Percentiles rank a stretch among this genome's conserved stretches.
phyloP scores from a whole-genome alignment of 1,140 invertebrate species.

The Zaprionus vittiger region DNA sequence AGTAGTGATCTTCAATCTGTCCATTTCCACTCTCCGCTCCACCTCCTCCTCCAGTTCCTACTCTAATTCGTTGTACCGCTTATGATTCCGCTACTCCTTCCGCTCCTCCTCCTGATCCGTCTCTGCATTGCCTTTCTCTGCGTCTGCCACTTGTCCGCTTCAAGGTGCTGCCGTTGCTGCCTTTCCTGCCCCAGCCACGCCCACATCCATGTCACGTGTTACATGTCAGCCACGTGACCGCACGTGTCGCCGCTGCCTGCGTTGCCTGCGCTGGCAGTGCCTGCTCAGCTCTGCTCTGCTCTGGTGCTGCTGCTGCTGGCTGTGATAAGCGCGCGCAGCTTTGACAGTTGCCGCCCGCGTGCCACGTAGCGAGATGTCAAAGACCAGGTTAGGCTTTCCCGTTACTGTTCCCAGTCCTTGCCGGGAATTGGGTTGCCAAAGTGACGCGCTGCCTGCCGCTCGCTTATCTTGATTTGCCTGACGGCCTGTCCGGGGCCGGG shows the following conservation, averaged over 20 bases:
- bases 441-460: constrained; percentile 19
- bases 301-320: constrained; percentile 44
- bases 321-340: constrained; percentile 72
- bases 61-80: neutral
- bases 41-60: neutral
- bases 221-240: constrained; percentile 70
- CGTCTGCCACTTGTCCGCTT: constrained; percentile 21
- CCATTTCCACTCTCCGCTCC: neutral
- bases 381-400: constrained; percentile 56
- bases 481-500: constrained; percentile 2
- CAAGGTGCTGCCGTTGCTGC: constrained; percentile 30
- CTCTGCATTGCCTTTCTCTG: neutral
- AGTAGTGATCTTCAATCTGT: neutral
- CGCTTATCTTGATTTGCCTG: constrained; percentile 54
- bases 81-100: neutral
- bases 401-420: neutral
- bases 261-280: constrained; percentile 8
- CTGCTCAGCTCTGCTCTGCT: neutral
- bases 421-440: constrained; percentile 38
- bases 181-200: constrained; percentile 47
- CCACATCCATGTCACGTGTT: constrained; percentile 64
- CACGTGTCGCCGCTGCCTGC: constrained; percentile 48
- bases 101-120: neutral
- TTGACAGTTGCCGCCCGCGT: constrained; percentile 51
- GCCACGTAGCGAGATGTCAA: constrained; percentile 65